These are phyloP conservation scores for Epinephelus malabaricus DNA, from an alignment of 2,797 vertebrate species.

Conservation along the genomic window DNA sequence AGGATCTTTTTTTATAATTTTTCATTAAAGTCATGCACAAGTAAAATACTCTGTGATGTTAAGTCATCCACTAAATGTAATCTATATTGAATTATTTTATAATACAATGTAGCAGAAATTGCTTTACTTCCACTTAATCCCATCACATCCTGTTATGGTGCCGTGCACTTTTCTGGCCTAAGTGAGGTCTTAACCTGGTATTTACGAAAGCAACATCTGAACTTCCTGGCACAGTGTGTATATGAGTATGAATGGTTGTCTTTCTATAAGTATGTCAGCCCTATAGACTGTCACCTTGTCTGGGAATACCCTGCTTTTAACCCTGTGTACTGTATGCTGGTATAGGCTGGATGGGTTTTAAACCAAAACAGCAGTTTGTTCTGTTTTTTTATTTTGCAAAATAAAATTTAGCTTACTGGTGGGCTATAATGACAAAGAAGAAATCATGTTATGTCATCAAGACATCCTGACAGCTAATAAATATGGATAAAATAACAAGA, in stretches of 20 bases:
- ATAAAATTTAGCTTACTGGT: constrained; percentile 20
- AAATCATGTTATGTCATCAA: constrained; percentile 23
- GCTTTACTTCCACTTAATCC: background rate
- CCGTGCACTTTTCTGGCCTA: background rate
- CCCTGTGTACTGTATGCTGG: background rate
- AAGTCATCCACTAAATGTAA: no score
- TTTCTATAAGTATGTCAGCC: background rate
- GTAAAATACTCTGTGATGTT: no score
- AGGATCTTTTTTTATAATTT: background rate
- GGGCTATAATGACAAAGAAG: background rate
- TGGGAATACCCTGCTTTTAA: background rate
- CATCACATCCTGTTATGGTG: background rate
- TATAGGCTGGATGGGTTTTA: background rate
- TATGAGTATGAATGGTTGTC: no score
- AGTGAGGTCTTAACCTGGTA: background rate
- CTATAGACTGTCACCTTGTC: background rate
- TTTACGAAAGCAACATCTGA: background rate
- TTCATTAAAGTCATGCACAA: background rate
- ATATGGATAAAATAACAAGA: constrained; percentile 51
- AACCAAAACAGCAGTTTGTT: background rate
- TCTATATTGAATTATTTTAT: background rate
- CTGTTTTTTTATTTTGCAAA: background rate
- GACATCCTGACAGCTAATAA: constrained; percentile 42
- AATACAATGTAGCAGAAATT: background rate
- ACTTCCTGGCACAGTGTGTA: background rate